Percentiles rank a stretch among this genome's conserved stretches.
These are phyloP conservation scores for Nomada lathburiana DNA, from an alignment of 2,888 invertebrate genomes.

Conservation along the genomic window DNA sequence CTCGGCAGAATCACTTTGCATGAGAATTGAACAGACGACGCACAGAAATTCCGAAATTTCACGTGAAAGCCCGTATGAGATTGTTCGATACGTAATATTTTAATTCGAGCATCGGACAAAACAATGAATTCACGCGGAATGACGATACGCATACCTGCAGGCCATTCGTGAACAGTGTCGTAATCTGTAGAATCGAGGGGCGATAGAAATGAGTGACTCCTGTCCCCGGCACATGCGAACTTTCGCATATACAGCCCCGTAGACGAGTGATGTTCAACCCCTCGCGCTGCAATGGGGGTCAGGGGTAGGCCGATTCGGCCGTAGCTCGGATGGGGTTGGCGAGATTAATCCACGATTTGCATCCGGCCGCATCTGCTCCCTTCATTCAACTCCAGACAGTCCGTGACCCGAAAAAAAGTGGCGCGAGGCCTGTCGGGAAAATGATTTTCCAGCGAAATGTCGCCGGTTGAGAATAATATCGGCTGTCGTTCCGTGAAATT, in stretches of 20 bases:
- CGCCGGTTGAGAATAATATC: not conserved
- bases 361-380: constrained; percentile 84
- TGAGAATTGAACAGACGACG: constrained; percentile 73
- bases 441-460: constrained; percentile 60
- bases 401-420: constrained; percentile 70
- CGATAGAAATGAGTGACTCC: constrained; percentile 79
- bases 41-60: not conserved
- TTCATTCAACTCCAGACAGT: constrained; percentile 67
- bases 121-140: constrained; percentile 25
- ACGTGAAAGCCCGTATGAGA: not conserved
- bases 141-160: constrained; percentile 44
- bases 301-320: constrained; percentile 68
- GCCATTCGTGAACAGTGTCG: constrained; percentile 64
- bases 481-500: not conserved
- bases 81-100: not conserved
- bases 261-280: constrained; percentile 71
- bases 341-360: constrained; percentile 84
- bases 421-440: constrained; percentile 63
- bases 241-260: constrained; percentile 74
- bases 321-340: constrained; percentile 77
- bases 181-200: constrained; percentile 76
- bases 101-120: not conserved
- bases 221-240: constrained; percentile 80
- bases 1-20: constrained; percentile 77
- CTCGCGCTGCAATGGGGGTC: constrained; percentile 72